Evolutionary conservation across 23 tunicate species (phyloP).

Genomic region (Clavelina lepadiformis): DNA sequence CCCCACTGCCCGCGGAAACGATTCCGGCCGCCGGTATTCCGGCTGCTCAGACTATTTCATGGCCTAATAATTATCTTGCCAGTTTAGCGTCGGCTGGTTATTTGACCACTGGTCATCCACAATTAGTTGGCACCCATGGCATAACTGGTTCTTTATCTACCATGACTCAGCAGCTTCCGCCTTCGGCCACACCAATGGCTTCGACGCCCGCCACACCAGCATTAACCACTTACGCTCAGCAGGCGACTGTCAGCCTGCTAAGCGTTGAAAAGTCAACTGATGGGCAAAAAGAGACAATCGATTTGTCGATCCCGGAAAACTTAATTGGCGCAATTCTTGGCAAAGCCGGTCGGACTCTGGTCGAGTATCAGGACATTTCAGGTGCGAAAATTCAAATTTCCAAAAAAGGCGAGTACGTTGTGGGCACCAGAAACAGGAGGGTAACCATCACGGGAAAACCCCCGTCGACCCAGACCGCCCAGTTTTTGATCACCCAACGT

Average conservation of each 20-base stretch:
- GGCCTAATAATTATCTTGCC: conserved; percentile 55
- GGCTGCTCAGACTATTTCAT: conserved; percentile 25
- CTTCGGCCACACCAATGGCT: conserved; percentile 34
- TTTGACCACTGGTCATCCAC: conserved; percentile 43
- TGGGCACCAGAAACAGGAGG: conserved; percentile 78
- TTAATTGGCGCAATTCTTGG: conserved; percentile 88
- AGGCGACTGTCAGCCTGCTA: conserved; percentile 33
- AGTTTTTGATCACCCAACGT: conserved; percentile 59
- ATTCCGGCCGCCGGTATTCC: conserved; percentile 10
- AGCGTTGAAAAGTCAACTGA: conserved; percentile 70
- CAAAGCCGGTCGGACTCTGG: conserved; percentile 79
- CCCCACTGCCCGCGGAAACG: conserved; percentile 16
- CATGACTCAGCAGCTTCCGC: conserved; percentile 24
- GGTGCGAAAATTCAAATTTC: conserved; percentile 87
- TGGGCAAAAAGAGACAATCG: conserved; percentile 72
- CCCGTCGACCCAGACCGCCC: conserved; percentile 76
- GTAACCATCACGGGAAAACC: conserved; percentile 88
- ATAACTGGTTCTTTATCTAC: conserved; percentile 8
- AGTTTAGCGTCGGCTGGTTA: conserved; percentile 59
- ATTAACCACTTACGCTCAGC: conserved; percentile 4
- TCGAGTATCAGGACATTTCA: conserved; percentile 81
- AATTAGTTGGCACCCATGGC: conserved; percentile 16
- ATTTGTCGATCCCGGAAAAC: conserved; percentile 78
- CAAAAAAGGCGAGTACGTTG: conserved; percentile 86
- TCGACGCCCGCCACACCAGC: conserved; percentile 37